Evolutionary conservation across 2,797 vertebrate genomes (phyloP).

Genomic region (Poecilia gillii): DNA sequence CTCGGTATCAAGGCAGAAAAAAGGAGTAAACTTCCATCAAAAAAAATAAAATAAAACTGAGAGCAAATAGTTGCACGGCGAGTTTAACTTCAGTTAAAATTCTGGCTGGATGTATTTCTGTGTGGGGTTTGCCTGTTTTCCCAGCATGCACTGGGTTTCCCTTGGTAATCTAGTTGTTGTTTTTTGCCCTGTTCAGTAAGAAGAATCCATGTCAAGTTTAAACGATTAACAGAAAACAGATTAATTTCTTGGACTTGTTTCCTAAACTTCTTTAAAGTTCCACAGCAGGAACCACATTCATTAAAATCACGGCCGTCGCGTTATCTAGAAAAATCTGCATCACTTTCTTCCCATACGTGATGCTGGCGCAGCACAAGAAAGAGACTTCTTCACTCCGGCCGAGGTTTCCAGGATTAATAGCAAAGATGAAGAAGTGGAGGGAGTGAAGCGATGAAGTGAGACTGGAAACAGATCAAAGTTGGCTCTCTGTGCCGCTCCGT

Average conservation of each 20-base stretch:
- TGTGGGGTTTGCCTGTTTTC: no score
- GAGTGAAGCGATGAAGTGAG: constrained; percentile 45
- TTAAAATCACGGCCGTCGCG: not conserved
- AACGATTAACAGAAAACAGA: no score
- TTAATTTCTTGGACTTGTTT: not conserved
- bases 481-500: constrained; percentile 32
- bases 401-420: constrained; percentile 38
- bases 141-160: no score
- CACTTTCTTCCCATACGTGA: not conserved
- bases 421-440: constrained; percentile 41
- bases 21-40: no score
- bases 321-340: not conserved
- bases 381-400: constrained; percentile 10
- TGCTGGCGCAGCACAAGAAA: not conserved
- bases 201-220: no score
- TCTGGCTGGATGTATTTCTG: no score
- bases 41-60: no score
- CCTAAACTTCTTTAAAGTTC: not conserved
- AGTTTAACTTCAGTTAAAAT: no score
- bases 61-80: no score
- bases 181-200: no score
- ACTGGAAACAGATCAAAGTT: constrained; percentile 52
- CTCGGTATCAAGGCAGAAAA: no score
- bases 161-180: no score
- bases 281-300: not conserved